A percentile compares a stretch with the other conserved stretches of the same genome.
These are phyloP conservation scores for Meloidogyne hapla DNA, from an alignment of 1,140 invertebrate genomes.

Conservation along the genomic window DNA sequence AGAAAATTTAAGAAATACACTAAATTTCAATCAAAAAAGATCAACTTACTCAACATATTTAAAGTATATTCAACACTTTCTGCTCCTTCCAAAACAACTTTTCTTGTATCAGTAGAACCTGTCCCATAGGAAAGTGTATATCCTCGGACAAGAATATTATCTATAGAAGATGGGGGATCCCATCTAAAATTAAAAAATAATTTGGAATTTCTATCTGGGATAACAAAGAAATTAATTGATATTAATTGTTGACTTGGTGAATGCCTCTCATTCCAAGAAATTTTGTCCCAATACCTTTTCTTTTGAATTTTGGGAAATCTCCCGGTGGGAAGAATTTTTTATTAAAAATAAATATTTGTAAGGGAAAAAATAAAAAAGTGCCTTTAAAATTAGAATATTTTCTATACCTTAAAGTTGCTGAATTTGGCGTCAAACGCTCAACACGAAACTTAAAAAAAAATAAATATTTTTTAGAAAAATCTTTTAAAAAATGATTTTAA, in stretches of 20 bases:
- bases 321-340: too few relatives aligned
- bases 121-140: slow-evolving; percentile 52
- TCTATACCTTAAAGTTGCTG: slow-evolving; percentile 6
- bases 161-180: slow-evolving; percentile 42
- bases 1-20: background rate
- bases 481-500: background rate
- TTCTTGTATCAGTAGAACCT: slow-evolving; percentile 25
- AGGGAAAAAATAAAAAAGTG: too few relatives aligned
- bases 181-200: slow-evolving; percentile 33
- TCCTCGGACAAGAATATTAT: slow-evolving; percentile 46
- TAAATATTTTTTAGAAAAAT: background rate
- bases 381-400: background rate
- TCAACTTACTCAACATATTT: slow-evolving; percentile 8
- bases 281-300: too few relatives aligned
- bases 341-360: too few relatives aligned
- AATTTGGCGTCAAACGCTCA: slow-evolving; percentile 7
- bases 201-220: too few relatives aligned
- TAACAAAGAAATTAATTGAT: too few relatives aligned
- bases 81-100: background rate
- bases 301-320: too few relatives aligned
- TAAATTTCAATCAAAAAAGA: background rate
- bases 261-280: too few relatives aligned
- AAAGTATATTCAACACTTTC: slow-evolving; percentile 14
- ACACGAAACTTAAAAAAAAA: slow-evolving; percentile 22
- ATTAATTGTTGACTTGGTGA: too few relatives aligned